Evolutionary conservation across 2,797 vertebrate species (phyloP).

Genomic region (Anguilla megastoma): DNA sequence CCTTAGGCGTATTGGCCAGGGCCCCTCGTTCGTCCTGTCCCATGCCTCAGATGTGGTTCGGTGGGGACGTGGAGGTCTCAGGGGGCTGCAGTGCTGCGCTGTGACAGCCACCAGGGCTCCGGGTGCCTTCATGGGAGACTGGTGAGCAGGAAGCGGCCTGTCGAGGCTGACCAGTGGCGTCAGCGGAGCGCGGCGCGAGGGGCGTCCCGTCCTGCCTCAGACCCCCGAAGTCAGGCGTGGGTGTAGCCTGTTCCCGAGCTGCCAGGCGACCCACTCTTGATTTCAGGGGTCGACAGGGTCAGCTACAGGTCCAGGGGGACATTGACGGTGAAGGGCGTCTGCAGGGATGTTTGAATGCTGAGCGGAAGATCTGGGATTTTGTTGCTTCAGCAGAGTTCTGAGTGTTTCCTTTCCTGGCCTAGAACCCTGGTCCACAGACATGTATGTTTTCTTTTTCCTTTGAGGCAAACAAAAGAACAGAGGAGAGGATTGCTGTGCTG

Average conservation of each 20-base stretch:
- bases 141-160: constrained; percentile 32
- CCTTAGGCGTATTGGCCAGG: neutral
- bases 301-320: neutral
- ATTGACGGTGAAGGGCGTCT: neutral
- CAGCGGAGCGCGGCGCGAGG: neutral
- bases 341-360: neutral
- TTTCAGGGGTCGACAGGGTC: constrained; percentile 31
- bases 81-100: neutral
- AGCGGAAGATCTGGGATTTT: neutral
- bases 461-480: neutral
- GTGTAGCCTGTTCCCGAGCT: constrained; percentile 31
- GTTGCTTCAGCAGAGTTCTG: neutral
- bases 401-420: neutral
- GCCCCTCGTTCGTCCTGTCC: neutral
- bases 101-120: constrained; percentile 17
- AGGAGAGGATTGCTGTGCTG: neutral
- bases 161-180: constrained; percentile 31
- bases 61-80: neutral
- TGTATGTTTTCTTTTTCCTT: neutral
- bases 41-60: neutral
- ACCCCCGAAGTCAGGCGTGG: constrained; percentile 35
- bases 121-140: constrained; percentile 32
- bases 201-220: constrained; percentile 9
- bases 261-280: constrained; percentile 38
- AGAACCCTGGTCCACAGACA: neutral